These are phyloP conservation scores for Colaptes auratus DNA, from an alignment of 2,113 vertebrate species.

Conservation along the genomic window DNA sequence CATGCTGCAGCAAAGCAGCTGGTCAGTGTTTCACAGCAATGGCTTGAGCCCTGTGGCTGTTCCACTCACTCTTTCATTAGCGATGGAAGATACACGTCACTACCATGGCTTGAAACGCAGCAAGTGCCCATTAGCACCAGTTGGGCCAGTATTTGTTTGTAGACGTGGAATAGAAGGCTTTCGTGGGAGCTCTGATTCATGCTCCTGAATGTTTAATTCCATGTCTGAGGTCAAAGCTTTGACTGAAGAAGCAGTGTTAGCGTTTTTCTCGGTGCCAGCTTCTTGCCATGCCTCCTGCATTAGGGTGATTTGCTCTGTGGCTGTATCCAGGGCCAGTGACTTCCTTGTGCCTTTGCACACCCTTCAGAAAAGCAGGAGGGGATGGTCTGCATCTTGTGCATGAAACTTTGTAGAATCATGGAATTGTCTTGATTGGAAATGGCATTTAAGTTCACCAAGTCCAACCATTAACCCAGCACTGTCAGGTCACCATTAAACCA, in stretches of 20 bases:
- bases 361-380: background rate
- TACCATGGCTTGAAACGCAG: no score
- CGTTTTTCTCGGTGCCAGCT: background rate
- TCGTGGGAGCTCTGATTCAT: background rate
- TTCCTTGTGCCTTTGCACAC: fast-evolving
- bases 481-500: background rate
- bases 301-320: fast-evolving
- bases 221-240: background rate
- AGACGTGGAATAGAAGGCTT: background rate
- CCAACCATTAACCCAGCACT: background rate
- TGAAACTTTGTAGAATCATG: background rate
- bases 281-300: fast-evolving
- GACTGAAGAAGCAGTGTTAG: background rate
- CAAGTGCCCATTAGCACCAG: background rate
- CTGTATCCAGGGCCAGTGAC: fast-evolving
- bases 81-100: background rate
- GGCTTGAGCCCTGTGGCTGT: background rate
- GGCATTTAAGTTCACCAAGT: background rate
- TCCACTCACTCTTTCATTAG: background rate
- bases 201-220: background rate
- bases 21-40: fast-evolving
- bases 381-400: fast-evolving
- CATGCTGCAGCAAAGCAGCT: background rate
- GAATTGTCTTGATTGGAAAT: background rate
- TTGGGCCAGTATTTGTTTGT: background rate